These are phyloP conservation scores for Sarcophaga variegata DNA, from an alignment of 2,888 invertebrate species.

Conservation along the genomic window DNA sequence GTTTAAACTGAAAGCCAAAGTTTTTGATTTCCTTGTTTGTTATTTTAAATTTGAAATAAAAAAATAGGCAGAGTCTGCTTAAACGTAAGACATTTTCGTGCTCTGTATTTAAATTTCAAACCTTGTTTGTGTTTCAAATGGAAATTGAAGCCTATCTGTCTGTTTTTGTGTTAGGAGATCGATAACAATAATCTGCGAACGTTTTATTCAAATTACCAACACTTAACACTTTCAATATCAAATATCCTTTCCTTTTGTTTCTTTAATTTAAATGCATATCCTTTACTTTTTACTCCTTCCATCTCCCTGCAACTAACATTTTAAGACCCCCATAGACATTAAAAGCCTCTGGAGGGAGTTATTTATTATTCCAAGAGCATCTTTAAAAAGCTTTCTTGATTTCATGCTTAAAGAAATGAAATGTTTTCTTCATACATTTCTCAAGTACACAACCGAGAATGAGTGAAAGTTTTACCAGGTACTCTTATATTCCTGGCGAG, in stretches of 20 bases:
- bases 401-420: constrained; percentile 59
- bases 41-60: too few relatives aligned
- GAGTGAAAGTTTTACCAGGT: constrained; percentile 48
- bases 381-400: constrained; percentile 57
- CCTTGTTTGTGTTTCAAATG: too few relatives aligned
- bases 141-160: too few relatives aligned
- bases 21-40: too few relatives aligned
- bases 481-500: constrained; percentile 7
- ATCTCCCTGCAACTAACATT: too few relatives aligned
- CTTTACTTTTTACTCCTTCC: not conserved
- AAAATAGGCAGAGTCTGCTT: too few relatives aligned
- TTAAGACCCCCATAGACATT: too few relatives aligned
- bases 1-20: too few relatives aligned
- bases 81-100: too few relatives aligned
- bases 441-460: not conserved
- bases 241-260: constrained; percentile 11
- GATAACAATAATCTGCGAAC: constrained; percentile 30
- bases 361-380: constrained; percentile 64
- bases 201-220: constrained; percentile 63
- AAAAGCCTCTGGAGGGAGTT: constrained; percentile 24
- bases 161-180: not conserved
- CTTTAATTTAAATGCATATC: constrained; percentile 11
- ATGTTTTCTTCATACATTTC: not conserved
- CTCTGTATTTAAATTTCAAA: too few relatives aligned
- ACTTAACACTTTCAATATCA: constrained; percentile 66